A percentile compares a stretch with the other conserved stretches of the same genome.
Evolutionary conservation across 2,797 vertebrate genomes (phyloP).

Genomic region (Ctenosaura bakeri): DNA sequence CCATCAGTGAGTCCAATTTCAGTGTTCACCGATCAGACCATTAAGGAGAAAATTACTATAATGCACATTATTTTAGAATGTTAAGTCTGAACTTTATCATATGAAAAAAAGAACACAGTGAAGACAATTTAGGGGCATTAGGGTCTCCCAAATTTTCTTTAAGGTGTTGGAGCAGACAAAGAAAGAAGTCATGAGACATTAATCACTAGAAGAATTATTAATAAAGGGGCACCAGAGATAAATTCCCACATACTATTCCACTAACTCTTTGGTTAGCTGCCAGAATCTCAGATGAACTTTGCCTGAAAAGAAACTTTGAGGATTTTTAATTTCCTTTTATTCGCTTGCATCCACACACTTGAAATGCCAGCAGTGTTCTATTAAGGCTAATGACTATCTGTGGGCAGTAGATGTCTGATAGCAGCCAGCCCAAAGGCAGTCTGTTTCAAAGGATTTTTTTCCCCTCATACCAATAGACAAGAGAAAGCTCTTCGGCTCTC

Average conservation of each 20-base stretch:
- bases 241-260: not conserved
- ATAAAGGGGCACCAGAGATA: not conserved
- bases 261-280: not conserved
- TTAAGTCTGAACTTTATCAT: not conserved
- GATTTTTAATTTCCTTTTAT: conserved; percentile 27
- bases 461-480: not conserved
- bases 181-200: not conserved
- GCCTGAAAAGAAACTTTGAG: conserved; percentile 21
- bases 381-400: not conserved
- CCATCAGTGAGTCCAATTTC: not conserved
- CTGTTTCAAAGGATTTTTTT: not conserved
- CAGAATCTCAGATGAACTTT: not conserved
- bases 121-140: not conserved
- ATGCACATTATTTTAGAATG: not conserved
- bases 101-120: not conserved
- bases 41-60: not conserved
- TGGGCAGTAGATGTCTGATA: not conserved
- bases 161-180: not conserved
- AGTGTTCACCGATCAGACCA: not conserved
- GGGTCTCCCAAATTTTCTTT: not conserved
- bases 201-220: conserved; percentile 23
- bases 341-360: not conserved
- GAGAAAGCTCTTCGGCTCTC: not conserved
- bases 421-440: conserved; percentile 11
- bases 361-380: conserved; percentile 1